Percentiles rank a stretch among this genome's conserved stretches.
phyloP scores from a whole-genome alignment of 2,113 vertebrate species.

The Oreochromis spilurus region DNA sequence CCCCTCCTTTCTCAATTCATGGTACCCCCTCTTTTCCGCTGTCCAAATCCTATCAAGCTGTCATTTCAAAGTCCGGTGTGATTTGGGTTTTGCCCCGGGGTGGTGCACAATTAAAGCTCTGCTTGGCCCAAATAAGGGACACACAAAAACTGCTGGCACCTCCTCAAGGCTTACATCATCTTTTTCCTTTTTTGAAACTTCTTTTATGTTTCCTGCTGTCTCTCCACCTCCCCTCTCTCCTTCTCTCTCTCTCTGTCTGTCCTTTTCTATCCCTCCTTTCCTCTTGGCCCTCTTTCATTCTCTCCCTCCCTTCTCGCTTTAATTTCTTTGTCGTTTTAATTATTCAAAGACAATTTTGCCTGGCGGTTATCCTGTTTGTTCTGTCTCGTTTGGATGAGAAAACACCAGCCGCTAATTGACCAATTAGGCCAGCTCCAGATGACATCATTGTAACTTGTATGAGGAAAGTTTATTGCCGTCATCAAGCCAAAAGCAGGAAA shows the following conservation, averaged over 20 bases:
- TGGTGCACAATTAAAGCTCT: conserved; percentile 78
- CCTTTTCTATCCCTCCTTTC: background rate
- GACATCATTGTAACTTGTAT: conserved; percentile 55
- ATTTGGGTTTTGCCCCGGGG: conserved; percentile 60
- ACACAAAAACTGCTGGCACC: conserved; percentile 84
- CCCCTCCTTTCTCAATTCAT: background rate
- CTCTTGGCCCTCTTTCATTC: background rate
- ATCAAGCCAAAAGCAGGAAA: background rate
- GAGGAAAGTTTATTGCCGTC: conserved; percentile 23
- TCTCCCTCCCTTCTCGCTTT: background rate
- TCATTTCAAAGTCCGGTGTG: conserved; percentile 63
- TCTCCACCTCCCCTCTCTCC: background rate
- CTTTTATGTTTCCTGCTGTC: conserved; percentile 3
- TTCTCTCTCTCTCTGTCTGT: background rate
- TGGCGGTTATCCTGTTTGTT: conserved; percentile 46
- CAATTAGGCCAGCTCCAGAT: conserved; percentile 58
- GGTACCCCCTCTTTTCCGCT: background rate
- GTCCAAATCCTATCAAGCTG: conserved; percentile 67
- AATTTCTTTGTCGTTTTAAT: conserved; percentile 49
- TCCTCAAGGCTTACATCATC: conserved; percentile 93
- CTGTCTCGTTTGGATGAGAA: conserved; percentile 54
- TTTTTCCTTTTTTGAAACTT: conserved; percentile 7
- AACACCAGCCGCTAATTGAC: conserved; percentile 58
- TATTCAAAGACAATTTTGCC: conserved; percentile 54
- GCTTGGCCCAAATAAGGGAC: conserved; percentile 80